Evolutionary conservation across 1,140 invertebrate species (phyloP), one percentile per base, ranked within the genome.

Genomic region (Drosophila orosa): DNA sequence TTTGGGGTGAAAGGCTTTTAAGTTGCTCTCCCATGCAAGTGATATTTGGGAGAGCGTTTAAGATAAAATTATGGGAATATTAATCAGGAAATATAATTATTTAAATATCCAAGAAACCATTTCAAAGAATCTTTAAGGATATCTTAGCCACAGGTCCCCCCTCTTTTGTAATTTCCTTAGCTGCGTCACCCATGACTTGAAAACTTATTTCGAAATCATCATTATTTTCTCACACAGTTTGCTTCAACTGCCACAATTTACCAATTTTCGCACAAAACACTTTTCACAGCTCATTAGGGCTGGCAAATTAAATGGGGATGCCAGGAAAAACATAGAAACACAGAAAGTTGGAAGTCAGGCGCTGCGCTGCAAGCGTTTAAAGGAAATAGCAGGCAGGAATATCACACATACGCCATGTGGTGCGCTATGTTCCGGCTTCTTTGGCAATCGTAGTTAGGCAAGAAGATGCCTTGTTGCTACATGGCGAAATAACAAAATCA

Each of bases 321-420:
- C 50, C 55, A 44, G 60, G 42, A 54, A 58, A 80, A 60, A 48
- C n/a, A n/a, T n/a, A n/a, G n/a, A n/a, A 3, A 27, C 29, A 48
- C 17, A 48, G 25, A 47, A 33, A 39, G 29, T 35, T 47, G 19
- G 58, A 54, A 58, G 27, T 24, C 19, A 37, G 22, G 42, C 25
- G 17, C 31, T 42, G 29, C 3, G 19, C 29, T 62, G 19, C 35
- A 29, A 35, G n/a, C 63, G 31, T 33, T 69, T 56, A 57, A 45
- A 24, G 35, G 29, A 37, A 42, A 24, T 13, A 8, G 1, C 48
- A 42, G 19, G 10, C 37, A 37, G 44, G 29, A 71, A 69, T 73
- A 82, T 73, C 57, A 65, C 75, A 66, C 67, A 77, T 87, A 82
- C 79, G 83, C 65, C 83, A 75, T 85, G 80, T 84, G 67, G 57